Evolutionary conservation across 2,888 invertebrate genomes (phyloP).

Genomic region (Sinodicranocentrus sp.): DNA sequence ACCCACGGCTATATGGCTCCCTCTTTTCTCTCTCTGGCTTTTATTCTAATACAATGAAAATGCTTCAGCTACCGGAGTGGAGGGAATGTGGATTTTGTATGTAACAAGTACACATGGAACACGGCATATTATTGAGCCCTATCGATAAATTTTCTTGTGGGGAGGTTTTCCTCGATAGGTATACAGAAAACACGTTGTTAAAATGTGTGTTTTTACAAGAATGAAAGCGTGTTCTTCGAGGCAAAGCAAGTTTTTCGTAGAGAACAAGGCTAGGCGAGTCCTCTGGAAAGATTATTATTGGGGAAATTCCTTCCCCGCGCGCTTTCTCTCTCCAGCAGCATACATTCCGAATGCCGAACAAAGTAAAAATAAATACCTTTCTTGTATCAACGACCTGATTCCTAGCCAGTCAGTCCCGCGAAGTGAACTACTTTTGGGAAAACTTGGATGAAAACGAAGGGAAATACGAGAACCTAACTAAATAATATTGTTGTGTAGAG

Average conservation of each 20-base stretch:
- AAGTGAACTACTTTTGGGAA: conserved; percentile 6
- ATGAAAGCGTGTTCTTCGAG: conserved; percentile 16
- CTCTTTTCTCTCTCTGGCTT: background rate
- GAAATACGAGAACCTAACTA: too few species aligned
- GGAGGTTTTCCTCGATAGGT: conserved; percentile 23
- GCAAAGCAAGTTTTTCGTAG: background rate
- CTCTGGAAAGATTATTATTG: conserved; percentile 40
- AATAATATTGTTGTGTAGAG: background rate
- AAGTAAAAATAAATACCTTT: conserved; percentile 29
- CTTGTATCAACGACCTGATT: conserved; percentile 6
- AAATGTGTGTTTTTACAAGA: conserved; percentile 39
- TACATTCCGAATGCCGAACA: too few species aligned
- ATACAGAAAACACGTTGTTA: conserved; percentile 49
- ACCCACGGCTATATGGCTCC: conserved; percentile 73
- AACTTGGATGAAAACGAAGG: too few species aligned
- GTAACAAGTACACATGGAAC: background rate
- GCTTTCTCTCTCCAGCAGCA: background rate
- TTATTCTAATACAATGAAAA: conserved; percentile 47
- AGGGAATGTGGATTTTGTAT: conserved; percentile 14
- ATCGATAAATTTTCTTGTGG: conserved; percentile 57
- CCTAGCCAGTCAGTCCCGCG: too few species aligned
- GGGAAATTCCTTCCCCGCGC: conserved; percentile 37
- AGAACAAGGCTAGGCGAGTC: conserved; percentile 29
- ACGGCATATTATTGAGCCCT: conserved; percentile 18
- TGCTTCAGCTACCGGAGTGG: conserved; percentile 49